A percentile compares a stretch with the other conserved stretches of the same genome.
Conservation (phyloP, 1,140 invertebrate genomes). For the Elysia chlorotica region DNA sequence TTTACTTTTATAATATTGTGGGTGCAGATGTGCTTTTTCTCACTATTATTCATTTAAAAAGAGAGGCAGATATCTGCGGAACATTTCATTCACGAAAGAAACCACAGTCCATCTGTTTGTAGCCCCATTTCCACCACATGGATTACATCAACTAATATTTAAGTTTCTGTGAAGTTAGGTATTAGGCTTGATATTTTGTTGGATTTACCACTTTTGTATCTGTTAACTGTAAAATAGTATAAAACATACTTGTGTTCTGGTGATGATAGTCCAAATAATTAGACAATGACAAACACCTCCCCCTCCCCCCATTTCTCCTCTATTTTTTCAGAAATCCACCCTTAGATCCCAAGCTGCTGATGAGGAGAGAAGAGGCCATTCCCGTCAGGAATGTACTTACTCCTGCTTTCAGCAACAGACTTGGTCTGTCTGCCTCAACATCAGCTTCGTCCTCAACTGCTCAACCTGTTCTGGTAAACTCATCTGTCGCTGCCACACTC, state of each 20-base stretch:
- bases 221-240: not conserved
- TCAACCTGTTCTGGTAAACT: not conserved
- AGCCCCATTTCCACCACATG: too few species aligned
- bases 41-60: too few species aligned
- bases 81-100: too few species aligned
- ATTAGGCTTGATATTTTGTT: not conserved
- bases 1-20: too few species aligned
- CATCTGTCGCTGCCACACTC: not conserved
- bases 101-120: too few species aligned
- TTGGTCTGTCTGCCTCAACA: conserved; percentile 15
- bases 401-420: conserved; percentile 21
- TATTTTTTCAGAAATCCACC: conserved; percentile 37
- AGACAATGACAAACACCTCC: not conserved
- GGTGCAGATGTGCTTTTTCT: too few species aligned
- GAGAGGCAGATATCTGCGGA: too few species aligned
- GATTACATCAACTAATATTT: too few species aligned
- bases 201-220: not conserved
- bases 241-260: not conserved
- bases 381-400: conserved; percentile 35
- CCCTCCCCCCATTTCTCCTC: not conserved
- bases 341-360: conserved; percentile 49
- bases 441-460: not conserved
- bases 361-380: conserved; percentile 51
- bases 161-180: not conserved
- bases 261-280: not conserved